Base-by-base conservation (phyloP, 2,797 vertebrate species). In the Lutjanus campechanus region DNA sequence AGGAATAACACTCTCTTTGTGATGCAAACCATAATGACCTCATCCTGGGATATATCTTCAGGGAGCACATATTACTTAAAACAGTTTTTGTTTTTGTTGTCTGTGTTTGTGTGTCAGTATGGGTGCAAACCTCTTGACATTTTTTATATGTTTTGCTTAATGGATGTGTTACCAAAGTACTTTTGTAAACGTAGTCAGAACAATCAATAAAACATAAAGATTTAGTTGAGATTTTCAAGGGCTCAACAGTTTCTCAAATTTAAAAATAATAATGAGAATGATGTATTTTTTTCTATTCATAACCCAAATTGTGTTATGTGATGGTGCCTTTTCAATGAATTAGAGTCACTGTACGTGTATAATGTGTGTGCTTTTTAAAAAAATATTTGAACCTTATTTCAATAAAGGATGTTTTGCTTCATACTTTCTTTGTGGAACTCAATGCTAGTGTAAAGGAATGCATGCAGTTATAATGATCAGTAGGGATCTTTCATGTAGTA, bases 351-450 rank as follows among this genome's bases (percentile, higher is more conserved):
- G 36, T 70, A 20, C 1, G 19, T 69, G n/a, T 79, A 40, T 70
- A 3, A 11, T 64, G 3, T 51, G 16, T 60, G 19, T 44, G 66
- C 76, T 82, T 80, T 64, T 29, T 11, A 53, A 25, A 25, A 25
- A 25, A 25, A 64, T 69, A 59, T 76, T 80, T 54, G 1, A 77
- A 51, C 29, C 10, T 60, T 78, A 47, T 66, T 85, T 87, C 60
- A 93, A 86, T 93, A 92, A 93, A 93, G 80, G 17, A 77, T 79
- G 20, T 79, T 77, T 73, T 76, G 61, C 69, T 69, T 85, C 44
- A 73, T 70, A 67, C 2, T 1, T 76, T 12, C 29, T 22, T 49
- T 36, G 16, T 69, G 19, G 1, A 29, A 40, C 4, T 68, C 4
- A 49, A 0, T 20, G 2, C 7, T 29, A 22, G 1, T 16, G 1